Evolutionary conservation across 2,113 vertebrate genomes (phyloP).

Genomic region (Psephotus haematonotus): DNA sequence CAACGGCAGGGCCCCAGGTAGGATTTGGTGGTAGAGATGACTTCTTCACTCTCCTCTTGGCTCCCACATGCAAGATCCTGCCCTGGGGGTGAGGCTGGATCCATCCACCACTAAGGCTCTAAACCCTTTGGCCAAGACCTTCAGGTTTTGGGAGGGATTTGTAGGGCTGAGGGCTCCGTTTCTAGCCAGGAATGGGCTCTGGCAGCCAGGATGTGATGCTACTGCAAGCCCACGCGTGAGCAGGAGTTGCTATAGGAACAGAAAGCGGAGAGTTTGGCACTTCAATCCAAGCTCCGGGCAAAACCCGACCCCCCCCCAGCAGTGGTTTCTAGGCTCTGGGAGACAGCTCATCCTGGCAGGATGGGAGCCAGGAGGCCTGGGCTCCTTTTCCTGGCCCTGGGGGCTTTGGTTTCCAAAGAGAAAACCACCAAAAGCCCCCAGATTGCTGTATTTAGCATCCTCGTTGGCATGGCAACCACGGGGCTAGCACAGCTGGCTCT

Average conservation of each 20-base stretch:
- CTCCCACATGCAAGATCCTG: not conserved
- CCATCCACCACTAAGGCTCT: rapidly evolving
- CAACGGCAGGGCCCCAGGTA: not conserved
- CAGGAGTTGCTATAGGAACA: conserved; percentile 51
- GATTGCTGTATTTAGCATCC: not conserved
- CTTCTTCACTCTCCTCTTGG: not conserved
- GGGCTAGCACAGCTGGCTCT: not conserved
- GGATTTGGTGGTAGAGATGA: not conserved
- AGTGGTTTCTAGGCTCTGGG: not conserved
- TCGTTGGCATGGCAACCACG: not conserved
- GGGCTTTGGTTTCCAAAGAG: not conserved
- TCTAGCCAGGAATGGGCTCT: not conserved
- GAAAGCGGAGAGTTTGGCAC: not conserved
- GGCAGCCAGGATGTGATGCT: not conserved
- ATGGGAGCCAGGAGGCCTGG: not conserved
- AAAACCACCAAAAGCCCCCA: not conserved
- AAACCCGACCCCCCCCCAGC: not conserved
- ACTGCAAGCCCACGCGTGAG: not conserved
- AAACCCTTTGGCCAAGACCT: not conserved
- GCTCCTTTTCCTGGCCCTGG: not conserved
- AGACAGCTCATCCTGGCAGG: not conserved
- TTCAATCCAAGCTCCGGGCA: not conserved
- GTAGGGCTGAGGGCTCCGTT: not conserved
- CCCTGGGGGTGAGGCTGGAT: not conserved
- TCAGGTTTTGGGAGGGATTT: not conserved